Conservation (phyloP, 2,888 invertebrate species). For the Drosophila rubida region DNA sequence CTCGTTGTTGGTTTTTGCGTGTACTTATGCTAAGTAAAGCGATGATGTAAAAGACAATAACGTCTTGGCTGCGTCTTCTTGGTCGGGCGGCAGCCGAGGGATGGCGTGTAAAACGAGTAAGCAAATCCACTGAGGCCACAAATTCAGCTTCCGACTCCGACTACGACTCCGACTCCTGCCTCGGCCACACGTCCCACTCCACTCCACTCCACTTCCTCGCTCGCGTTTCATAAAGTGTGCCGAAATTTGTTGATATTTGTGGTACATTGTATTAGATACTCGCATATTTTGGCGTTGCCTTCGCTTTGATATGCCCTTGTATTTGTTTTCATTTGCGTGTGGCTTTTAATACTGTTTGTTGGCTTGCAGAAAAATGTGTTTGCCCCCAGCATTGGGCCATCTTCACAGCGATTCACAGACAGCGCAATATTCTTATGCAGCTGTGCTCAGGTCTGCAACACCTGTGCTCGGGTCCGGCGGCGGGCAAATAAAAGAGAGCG, state of each 20-base stretch:
- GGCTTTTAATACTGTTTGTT: constrained; percentile 50
- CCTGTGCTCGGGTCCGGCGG: constrained; percentile 40
- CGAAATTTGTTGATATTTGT: constrained; percentile 72
- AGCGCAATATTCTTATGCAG: constrained; percentile 56
- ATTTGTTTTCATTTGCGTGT: constrained; percentile 42
- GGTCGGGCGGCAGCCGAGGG: too few relatives aligned
- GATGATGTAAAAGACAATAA: constrained; percentile 81
- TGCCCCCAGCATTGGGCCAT: too few relatives aligned
- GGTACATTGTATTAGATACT: constrained; percentile 42
- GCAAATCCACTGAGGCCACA: constrained; percentile 69
- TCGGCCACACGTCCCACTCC: too few relatives aligned
- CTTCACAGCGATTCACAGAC: constrained; percentile 33
- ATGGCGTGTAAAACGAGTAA: constrained; percentile 48
- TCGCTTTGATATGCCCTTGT: constrained; percentile 52
- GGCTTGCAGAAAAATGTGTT: constrained; percentile 20
- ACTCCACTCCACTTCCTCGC: background rate
- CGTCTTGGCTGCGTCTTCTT: background rate
- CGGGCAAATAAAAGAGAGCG: background rate
- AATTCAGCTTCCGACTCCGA: constrained; percentile 45
- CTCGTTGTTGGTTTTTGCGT: constrained; percentile 59
- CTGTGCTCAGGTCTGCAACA: constrained; percentile 50
- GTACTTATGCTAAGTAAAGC: constrained; percentile 78
- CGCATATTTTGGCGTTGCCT: constrained; percentile 22
- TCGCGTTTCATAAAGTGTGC: constrained; percentile 65
- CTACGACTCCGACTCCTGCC: constrained; percentile 1